phyloP scores from a whole-genome alignment of 2,888 invertebrate species.

The Stratiomys singularior region DNA sequence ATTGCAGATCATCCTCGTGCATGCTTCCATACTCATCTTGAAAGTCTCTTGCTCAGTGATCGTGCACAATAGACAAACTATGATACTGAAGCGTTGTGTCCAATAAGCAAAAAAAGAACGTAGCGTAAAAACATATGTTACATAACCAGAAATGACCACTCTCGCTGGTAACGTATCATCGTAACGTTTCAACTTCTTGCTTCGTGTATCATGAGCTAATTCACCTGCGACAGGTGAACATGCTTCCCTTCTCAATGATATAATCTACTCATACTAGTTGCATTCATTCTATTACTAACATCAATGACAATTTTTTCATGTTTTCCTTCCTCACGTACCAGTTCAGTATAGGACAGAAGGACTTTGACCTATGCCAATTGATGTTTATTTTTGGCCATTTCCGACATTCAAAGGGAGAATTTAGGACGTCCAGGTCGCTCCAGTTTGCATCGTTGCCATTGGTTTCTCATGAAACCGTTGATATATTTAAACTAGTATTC shows the following conservation, averaged over 20 bases:
- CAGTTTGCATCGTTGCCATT: background rate
- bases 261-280: background rate
- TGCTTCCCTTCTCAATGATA: background rate
- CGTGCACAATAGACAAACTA: slow-evolving; percentile 5
- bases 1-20: background rate
- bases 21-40: background rate
- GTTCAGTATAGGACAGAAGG: background rate
- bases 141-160: background rate
- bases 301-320: background rate
- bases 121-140: background rate
- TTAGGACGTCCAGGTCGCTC: background rate
- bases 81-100: background rate
- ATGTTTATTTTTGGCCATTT: background rate
- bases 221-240: slow-evolving; percentile 1
- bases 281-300: background rate
- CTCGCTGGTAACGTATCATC: background rate
- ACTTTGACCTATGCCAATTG: slow-evolving; percentile 31
- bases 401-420: background rate
- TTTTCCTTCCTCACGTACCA: background rate
- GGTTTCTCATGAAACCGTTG: background rate
- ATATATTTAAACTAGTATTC: too few relatives aligned
- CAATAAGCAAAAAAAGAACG: slow-evolving; percentile 5
- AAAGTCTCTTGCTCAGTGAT: slow-evolving; percentile 3
- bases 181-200: background rate
- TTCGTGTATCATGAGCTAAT: background rate